A percentile compares a stretch with the other conserved stretches of the same genome.
These are phyloP conservation scores for Musca domestica DNA, from an alignment of 1,140 invertebrate species.

Conservation along the genomic window DNA sequence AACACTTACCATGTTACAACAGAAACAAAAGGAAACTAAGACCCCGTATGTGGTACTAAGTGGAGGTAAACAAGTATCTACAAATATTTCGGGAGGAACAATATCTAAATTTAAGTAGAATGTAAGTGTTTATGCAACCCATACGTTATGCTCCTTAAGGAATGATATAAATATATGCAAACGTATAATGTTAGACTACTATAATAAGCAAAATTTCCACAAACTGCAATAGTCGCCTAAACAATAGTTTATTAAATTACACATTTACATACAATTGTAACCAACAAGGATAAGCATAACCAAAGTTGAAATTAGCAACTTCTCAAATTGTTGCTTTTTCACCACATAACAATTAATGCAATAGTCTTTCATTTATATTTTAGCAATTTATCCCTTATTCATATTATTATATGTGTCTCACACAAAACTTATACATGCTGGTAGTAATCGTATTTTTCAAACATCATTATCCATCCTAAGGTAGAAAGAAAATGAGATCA, in stretches of 20 bases:
- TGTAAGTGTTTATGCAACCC: background rate
- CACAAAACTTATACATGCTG: too few relatives aligned
- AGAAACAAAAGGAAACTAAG: slow-evolving; percentile 95
- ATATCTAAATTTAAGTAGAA: slow-evolving; percentile 53
- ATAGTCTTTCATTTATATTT: background rate
- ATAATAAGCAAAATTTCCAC: slow-evolving; percentile 9
- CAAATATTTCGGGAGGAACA: slow-evolving; percentile 30
- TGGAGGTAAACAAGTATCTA: slow-evolving; percentile 68
- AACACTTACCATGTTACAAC: slow-evolving; percentile 89
- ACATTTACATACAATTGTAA: background rate
- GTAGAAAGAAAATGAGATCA: too few relatives aligned
- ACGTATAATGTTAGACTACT: background rate
- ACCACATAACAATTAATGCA: too few relatives aligned
- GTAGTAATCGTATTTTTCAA: too few relatives aligned
- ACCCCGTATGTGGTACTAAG: slow-evolving; percentile 93
- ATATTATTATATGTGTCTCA: slow-evolving; percentile 16
- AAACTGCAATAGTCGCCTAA: background rate
- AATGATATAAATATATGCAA: background rate
- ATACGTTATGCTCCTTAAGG: background rate
- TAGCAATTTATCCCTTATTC: background rate
- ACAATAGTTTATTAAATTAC: background rate
- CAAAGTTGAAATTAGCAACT: too few relatives aligned
- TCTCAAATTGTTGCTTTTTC: too few relatives aligned
- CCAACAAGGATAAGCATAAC: too few relatives aligned
- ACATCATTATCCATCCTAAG: too few relatives aligned